These are phyloP conservation scores for Dilophus febrilis DNA, from an alignment of 2,888 invertebrate genomes.

Conservation along the genomic window DNA sequence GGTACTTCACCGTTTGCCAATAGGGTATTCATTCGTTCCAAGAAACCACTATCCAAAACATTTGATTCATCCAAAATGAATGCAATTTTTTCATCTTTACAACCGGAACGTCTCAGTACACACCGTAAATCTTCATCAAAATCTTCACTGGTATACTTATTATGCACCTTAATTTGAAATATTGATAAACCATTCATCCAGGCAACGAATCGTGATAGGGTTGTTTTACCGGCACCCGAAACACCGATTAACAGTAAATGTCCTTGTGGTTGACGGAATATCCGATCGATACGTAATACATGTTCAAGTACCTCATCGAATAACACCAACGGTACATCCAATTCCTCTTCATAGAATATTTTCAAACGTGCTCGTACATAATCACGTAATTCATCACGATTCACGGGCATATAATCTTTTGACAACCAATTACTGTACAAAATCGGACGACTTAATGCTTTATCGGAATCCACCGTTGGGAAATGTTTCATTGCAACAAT, in stretches of 20 bases:
- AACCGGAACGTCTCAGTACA: constrained; percentile 69
- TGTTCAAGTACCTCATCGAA: constrained; percentile 99
- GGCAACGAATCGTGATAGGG: constrained; percentile 95
- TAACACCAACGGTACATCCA: constrained; percentile 93
- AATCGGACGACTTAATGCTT: constrained; percentile 82
- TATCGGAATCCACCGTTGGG: constrained; percentile 69
- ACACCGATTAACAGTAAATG: constrained; percentile 95
- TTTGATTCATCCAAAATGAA: constrained; percentile 99
- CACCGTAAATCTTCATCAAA: constrained; percentile 96
- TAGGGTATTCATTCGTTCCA: constrained; percentile 98
- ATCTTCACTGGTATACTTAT: constrained; percentile 96
- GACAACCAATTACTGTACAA: constrained; percentile 98
- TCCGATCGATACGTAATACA: constrained; percentile 93
- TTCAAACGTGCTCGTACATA: constrained; percentile 94
- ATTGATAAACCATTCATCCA: constrained; percentile 99
- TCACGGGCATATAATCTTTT: constrained; percentile 94
- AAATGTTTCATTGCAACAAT: constrained; percentile 86
- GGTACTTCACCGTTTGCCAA: constrained; percentile 94
- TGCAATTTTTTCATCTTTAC: constrained; percentile 95
- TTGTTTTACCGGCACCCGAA: constrained; percentile 98
- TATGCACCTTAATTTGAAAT: constrained; percentile 98
- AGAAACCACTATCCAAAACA: constrained; percentile 93
- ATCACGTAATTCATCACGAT: constrained; percentile 83
- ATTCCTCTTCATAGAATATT: constrained; percentile 98
- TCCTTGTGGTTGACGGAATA: constrained; percentile 98